phyloP scores from a whole-genome alignment of 35 echinoderm and acorn worm genomes.

The Lytechinus pictus region DNA sequence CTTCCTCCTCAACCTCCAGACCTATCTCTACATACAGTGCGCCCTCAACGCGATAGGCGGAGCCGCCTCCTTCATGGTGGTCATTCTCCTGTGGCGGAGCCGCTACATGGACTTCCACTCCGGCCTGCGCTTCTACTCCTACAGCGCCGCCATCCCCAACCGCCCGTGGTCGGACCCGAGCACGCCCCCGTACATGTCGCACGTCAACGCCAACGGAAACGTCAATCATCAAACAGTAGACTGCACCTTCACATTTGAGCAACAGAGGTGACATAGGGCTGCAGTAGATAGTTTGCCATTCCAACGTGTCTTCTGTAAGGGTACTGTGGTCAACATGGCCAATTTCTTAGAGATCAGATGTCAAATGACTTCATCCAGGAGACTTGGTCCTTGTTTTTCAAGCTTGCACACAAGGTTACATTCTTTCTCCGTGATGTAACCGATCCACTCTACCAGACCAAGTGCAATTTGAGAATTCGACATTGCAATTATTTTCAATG shows the following conservation, averaged over 20 bases:
- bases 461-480: background rate
- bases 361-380: background rate
- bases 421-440: background rate
- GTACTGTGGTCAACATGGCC: background rate
- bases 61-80: slow-evolving; percentile 82
- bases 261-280: slow-evolving; percentile 41
- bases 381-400: background rate
- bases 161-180: slow-evolving; percentile 75
- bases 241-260: slow-evolving; percentile 43
- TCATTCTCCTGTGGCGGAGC: slow-evolving; percentile 91
- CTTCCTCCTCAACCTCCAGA: slow-evolving; percentile 88
- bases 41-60: slow-evolving; percentile 91
- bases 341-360: background rate
- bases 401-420: background rate
- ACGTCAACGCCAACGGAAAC: slow-evolving; percentile 57
- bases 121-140: slow-evolving; percentile 94
- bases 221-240: slow-evolving; percentile 47
- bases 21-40: slow-evolving; percentile 95
- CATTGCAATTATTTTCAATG: background rate
- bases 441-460: background rate
- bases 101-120: slow-evolving; percentile 98
- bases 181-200: slow-evolving; percentile 68
- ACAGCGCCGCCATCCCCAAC: slow-evolving; percentile 93
- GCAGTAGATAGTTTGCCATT: background rate
- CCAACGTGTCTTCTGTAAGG: slow-evolving; percentile 12